These are phyloP conservation scores for Diorhabda sublineata DNA, from an alignment of 1,140 invertebrate species.

Conservation along the genomic window DNA sequence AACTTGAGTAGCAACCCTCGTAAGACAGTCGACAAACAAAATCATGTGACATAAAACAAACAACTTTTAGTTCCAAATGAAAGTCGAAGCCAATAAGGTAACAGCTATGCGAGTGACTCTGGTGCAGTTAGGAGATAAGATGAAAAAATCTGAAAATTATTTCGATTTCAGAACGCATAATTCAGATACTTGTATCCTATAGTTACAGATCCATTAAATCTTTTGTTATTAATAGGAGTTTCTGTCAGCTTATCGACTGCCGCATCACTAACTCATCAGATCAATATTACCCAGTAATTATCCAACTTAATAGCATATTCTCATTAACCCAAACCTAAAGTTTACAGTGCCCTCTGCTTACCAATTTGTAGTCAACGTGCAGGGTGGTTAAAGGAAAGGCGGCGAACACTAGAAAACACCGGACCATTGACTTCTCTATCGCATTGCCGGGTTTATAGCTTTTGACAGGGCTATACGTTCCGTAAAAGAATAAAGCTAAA, in stretches of 20 bases:
- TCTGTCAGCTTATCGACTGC: constrained; percentile 37
- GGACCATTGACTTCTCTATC: background rate
- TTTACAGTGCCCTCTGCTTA: constrained; percentile 34
- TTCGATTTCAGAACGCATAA: constrained; percentile 39
- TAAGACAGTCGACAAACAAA: too few species aligned
- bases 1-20: too few species aligned
- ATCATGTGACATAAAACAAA: constrained; percentile 13
- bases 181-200: constrained; percentile 38
- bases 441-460: too few species aligned
- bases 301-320: constrained; percentile 41
- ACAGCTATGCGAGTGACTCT: background rate
- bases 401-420: constrained; percentile 20
- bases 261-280: constrained; percentile 38
- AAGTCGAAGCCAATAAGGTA: background rate
- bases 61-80: constrained; percentile 13
- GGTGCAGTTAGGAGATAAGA: background rate
- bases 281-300: constrained; percentile 41
- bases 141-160: constrained; percentile 38
- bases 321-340: constrained; percentile 40
- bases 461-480: too few species aligned
- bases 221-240: constrained; percentile 43
- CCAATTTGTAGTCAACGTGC: constrained; percentile 32
- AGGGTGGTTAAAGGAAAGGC: constrained; percentile 14
- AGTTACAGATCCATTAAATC: constrained; percentile 42
- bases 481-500: too few species aligned